phyloP scores from a whole-genome alignment of 1,140 invertebrate species.

The Agraylea sexmaculata region DNA sequence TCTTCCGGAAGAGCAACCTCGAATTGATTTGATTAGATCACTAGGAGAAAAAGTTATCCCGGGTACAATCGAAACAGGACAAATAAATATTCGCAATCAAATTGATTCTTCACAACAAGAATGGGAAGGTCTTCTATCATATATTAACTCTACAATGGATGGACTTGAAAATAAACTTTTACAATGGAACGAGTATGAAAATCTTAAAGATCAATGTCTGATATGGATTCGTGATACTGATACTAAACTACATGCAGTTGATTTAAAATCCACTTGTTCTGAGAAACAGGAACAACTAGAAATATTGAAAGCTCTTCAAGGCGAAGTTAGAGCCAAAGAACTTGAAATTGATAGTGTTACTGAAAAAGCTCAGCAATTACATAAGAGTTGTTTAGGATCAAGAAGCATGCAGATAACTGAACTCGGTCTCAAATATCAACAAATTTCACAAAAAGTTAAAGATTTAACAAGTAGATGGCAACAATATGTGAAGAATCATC shows the following conservation, averaged over 20 bases:
- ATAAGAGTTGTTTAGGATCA: constrained; percentile 49
- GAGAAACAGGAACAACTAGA: constrained; percentile 81
- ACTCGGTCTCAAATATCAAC: constrained; percentile 80
- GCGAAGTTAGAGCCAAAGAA: constrained; percentile 82
- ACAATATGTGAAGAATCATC: constrained; percentile 78
- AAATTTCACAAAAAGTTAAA: constrained; percentile 80
- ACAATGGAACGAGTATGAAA: constrained; percentile 86
- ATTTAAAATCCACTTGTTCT: constrained; percentile 68
- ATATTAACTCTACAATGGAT: constrained; percentile 65
- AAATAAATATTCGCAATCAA: constrained; percentile 73
- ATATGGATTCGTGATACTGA: constrained; percentile 85
- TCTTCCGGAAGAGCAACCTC: constrained; percentile 74
- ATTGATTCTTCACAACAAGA: constrained; percentile 80
- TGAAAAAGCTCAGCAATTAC: constrained; percentile 75
- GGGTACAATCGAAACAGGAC: constrained; percentile 73
- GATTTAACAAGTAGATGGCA: constrained; percentile 85
- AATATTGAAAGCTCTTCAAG: constrained; percentile 65
- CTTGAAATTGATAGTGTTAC: constrained; percentile 86
- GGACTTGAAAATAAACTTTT: constrained; percentile 68
- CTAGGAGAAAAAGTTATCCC: constrained; percentile 84
- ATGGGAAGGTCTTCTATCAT: constrained; percentile 72
- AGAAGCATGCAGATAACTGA: constrained; percentile 73
- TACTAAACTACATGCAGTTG: constrained; percentile 74
- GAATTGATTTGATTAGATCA: constrained; percentile 64
- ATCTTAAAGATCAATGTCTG: constrained; percentile 71